Base-by-base conservation (phyloP, 2,888 invertebrate species). In the Coelogynopora nodosa region DNA sequence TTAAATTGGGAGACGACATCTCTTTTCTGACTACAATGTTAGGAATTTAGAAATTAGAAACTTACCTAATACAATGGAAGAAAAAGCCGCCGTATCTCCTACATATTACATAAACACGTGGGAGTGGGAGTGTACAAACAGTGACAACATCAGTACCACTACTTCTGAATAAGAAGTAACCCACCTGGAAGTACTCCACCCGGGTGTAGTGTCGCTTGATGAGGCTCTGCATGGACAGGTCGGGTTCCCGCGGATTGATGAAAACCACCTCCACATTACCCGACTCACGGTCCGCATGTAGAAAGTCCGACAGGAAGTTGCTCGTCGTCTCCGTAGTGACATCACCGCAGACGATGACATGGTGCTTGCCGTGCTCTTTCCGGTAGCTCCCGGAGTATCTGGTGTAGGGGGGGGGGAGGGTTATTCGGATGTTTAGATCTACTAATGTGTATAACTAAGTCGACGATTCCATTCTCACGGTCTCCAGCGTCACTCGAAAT, bases 121-220 rank as follows among this genome's bases (percentile, higher is more conserved):
- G n/a, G n/a, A n/a, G n/a, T n/a, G n/a, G n/a, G n/a, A n/a, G n/a
- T n/a, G n/a, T n/a, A n/a, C n/a, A n/a, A n/a, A n/a, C n/a, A n/a
- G n/a, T n/a, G n/a, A n/a, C n/a, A n/a, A n/a, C n/a, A n/a, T n/a
- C n/a, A n/a, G n/a, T n/a, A n/a, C n/a, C n/a, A n/a, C n/a, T n/a
- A n/a, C n/a, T n/a, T n/a, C n/a, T n/a, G n/a, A n/a, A n/a, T n/a
- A 49, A 18, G 18, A 18, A 49, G 18, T 49, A 5, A 49, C 88
- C 87, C 0, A 89, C 89, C 85, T 88, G 88, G 84, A 89, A 88
- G 85, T 88, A 98, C 30, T 88, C 88, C 27, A 90, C 98, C 93
- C 97, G 98, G 92, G 98, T 98, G 94, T 98, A 98, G 94, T 98
- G 98, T 93, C 98, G 95, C 94, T 98, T 98, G 95, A 98, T 98